Evolutionary conservation across 2,888 invertebrate species (phyloP), one percentile per base, ranked within the genome.

Genomic region (Oxycera nigricornis): DNA sequence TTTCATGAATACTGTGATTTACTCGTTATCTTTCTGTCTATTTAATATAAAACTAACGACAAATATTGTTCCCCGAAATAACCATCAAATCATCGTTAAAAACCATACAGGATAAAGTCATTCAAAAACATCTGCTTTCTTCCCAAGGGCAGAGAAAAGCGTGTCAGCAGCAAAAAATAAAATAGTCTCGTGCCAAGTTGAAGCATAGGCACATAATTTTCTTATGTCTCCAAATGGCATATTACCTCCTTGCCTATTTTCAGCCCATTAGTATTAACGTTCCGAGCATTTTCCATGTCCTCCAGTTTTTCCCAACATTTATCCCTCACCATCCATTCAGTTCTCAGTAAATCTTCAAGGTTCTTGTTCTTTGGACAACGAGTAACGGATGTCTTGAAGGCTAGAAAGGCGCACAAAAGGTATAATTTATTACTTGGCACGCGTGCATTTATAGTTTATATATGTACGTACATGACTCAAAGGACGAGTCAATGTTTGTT

Each of bases 391-490:
- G 28, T 22, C 14, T 46, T 46, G n/a, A 46, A 46, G n/a, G 46
- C 46, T n/a, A 17, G 46, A 46, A 30, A 65, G 41, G 24, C 39
- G 17, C 24, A 65, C 65, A 65, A 31, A 70, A 31, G 55, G 52
- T 70, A 55, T 70, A 70, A 70, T 70, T 70, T 70, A 70, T 70
- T 70, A 52, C 55, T 31, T 52, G 70, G 70, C 70, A 70, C 70
- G 70, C 70, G 70, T 70, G 52, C 46, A 17, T 46, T 3, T 46
- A 11, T 46, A 46, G 46, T 46, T 46, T 11, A 24, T 24, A 17
- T 24, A 20, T 2, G 2, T 4, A 22, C 24, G 22, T 6, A 55
- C 20, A 24, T 20, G 20, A 55, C 6, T 4, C 11, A 17, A 22
- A 24, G 20, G 20, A 22, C 6, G 24, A 55, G 41, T 31, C 14